Evolutionary conservation across 1,140 invertebrate genomes (phyloP).

Genomic region (Cydia pomonella): DNA sequence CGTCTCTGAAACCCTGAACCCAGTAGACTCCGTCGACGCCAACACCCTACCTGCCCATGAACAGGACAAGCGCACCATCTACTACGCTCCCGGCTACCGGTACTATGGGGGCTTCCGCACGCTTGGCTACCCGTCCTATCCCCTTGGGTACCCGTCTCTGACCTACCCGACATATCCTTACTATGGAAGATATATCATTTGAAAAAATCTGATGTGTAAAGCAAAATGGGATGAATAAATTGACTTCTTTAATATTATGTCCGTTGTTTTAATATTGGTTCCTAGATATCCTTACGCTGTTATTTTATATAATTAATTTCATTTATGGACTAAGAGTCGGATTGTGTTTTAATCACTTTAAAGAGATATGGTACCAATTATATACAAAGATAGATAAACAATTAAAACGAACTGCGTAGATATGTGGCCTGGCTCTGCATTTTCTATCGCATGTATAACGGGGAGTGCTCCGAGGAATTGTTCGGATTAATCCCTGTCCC

Average conservation of each 20-base stretch:
- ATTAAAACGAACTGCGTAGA: no score
- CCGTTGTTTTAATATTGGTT: neutral
- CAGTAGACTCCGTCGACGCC: neutral
- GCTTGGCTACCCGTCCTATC: neutral
- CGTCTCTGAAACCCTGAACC: neutral
- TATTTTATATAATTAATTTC: no score
- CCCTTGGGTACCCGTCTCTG: neutral
- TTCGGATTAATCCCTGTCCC: no score
- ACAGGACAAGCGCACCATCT: neutral
- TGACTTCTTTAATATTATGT: neutral
- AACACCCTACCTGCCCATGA: neutral
- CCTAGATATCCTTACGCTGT: neutral
- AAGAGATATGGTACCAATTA: no score
- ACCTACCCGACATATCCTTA: neutral
- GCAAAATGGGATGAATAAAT: neutral
- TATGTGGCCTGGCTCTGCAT: no score
- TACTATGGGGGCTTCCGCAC: neutral
- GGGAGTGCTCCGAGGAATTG: no score
- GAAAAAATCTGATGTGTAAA: neutral
- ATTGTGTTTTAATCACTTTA: no score
- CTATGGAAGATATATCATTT: neutral
- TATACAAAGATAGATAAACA: no score
- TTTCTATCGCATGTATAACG: no score
- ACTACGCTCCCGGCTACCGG: neutral
- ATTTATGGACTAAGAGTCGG: no score